These are phyloP conservation scores for Epistrophe grossulariae DNA, from an alignment of 2,888 invertebrate genomes.

Conservation along the genomic window DNA sequence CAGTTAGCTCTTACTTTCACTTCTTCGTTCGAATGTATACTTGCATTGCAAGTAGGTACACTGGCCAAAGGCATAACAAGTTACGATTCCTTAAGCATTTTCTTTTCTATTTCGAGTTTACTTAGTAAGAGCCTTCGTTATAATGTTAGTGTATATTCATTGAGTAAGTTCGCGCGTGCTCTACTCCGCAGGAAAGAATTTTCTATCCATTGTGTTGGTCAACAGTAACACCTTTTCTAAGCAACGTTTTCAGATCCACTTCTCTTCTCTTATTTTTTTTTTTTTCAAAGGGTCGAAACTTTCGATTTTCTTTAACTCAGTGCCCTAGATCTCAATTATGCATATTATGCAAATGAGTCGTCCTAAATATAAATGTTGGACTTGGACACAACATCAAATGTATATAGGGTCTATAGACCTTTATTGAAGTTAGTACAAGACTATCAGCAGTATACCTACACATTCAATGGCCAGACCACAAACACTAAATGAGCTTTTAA, in stretches of 20 bases:
- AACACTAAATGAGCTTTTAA: constrained; percentile 59
- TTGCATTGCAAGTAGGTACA: constrained; percentile 34
- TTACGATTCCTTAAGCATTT: constrained; percentile 29
- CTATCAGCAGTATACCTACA: constrained; percentile 9
- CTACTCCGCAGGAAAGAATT: constrained; percentile 35
- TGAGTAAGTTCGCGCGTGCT: constrained; percentile 67
- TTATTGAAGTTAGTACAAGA: background rate
- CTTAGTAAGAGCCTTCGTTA: constrained; percentile 34
- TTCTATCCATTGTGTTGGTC: constrained; percentile 60
- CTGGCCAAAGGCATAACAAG: constrained; percentile 35
- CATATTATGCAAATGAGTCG: constrained; percentile 56
- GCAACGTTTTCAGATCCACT: constrained; percentile 18
- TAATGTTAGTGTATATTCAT: constrained; percentile 37
- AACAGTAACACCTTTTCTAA: constrained; percentile 57
- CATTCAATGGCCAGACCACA: constrained; percentile 23
- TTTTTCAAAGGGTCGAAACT: constrained; percentile 38
- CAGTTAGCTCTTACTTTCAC: constrained; percentile 48
- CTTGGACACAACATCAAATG: constrained; percentile 34
- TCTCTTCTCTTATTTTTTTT: background rate
- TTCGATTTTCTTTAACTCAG: constrained; percentile 66
- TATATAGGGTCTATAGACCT: no score
- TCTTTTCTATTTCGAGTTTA: constrained; percentile 43
- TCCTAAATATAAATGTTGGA: constrained; percentile 23
- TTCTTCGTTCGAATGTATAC: constrained; percentile 15
- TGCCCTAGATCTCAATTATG: constrained; percentile 65